These are phyloP conservation scores for Dolichopus griseipennis DNA, from an alignment of 2,888 invertebrate genomes.

Conservation along the genomic window DNA sequence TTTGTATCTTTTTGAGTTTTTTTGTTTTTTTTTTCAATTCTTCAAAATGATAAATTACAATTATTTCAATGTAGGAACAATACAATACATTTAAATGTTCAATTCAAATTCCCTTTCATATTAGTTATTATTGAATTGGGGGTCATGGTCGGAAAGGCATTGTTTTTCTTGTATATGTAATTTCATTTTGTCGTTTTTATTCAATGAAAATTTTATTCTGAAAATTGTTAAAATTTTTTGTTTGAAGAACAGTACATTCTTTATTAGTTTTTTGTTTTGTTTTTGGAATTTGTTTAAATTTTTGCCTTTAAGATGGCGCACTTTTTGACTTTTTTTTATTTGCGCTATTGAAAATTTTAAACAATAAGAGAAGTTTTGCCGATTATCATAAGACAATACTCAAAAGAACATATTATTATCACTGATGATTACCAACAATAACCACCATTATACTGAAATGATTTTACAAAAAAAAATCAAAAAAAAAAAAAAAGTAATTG, in stretches of 20 bases:
- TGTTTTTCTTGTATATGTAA: background rate
- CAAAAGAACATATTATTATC: background rate
- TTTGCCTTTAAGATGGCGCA: background rate
- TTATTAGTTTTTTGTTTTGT: background rate
- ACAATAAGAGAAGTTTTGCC: background rate
- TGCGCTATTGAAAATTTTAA: background rate
- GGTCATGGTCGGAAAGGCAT: background rate
- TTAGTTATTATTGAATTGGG: background rate
- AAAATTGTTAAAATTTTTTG: background rate
- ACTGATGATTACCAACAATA: slow-evolving; percentile 1
- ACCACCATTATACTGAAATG: background rate
- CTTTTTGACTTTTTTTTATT: background rate
- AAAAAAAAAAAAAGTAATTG: background rate
- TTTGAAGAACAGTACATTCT: background rate
- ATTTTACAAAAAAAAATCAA: background rate
- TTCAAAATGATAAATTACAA: background rate
- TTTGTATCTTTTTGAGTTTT: too few species aligned
- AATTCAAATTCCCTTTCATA: background rate
- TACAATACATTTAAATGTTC: background rate
- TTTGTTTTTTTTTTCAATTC: background rate
- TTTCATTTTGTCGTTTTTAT: too few species aligned
- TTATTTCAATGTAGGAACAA: background rate
- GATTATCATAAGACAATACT: too few species aligned
- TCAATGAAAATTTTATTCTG: background rate
- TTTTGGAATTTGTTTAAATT: background rate